Percentiles rank a stretch among this genome's conserved stretches.
Conservation (phyloP, 2,797 vertebrate species). For the Hypotaenidia okinawae region DNA sequence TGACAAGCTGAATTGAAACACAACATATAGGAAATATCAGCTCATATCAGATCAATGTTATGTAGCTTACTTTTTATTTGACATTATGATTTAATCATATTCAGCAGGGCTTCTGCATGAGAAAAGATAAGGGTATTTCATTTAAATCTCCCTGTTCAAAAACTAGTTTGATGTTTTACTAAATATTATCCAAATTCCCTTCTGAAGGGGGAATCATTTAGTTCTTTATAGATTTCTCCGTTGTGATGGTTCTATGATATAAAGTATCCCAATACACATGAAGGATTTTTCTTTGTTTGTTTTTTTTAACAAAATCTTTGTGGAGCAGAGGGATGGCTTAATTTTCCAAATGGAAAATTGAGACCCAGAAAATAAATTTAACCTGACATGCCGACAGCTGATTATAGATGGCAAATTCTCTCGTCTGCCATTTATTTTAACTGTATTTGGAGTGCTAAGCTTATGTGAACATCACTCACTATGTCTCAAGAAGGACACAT, state of each 20-base stretch:
- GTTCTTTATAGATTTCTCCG: background rate
- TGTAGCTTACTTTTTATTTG: background rate
- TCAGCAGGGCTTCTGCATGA: background rate
- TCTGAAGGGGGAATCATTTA: background rate
- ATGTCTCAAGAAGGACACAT: background rate
- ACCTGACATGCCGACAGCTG: background rate
- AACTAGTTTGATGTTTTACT: background rate
- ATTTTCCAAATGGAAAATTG: background rate
- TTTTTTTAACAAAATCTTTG: background rate
- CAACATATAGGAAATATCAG: background rate
- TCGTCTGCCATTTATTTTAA: background rate
- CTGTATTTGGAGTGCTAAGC: background rate
- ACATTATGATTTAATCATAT: background rate
- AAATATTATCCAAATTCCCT: background rate
- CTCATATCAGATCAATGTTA: background rate
- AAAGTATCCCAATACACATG: background rate
- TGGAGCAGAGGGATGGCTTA: background rate
- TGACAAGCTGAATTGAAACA: background rate
- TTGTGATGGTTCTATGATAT: background rate
- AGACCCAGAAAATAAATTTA: background rate
- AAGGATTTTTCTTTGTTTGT: background rate
- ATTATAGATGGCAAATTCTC: background rate
- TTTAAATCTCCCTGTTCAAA: background rate
- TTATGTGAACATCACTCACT: background rate
- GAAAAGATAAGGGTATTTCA: background rate